Percentiles rank a stretch among this genome's conserved stretches.
phyloP scores from a whole-genome alignment of 2,888 invertebrate species.

The Mellilla xanthometata region DNA sequence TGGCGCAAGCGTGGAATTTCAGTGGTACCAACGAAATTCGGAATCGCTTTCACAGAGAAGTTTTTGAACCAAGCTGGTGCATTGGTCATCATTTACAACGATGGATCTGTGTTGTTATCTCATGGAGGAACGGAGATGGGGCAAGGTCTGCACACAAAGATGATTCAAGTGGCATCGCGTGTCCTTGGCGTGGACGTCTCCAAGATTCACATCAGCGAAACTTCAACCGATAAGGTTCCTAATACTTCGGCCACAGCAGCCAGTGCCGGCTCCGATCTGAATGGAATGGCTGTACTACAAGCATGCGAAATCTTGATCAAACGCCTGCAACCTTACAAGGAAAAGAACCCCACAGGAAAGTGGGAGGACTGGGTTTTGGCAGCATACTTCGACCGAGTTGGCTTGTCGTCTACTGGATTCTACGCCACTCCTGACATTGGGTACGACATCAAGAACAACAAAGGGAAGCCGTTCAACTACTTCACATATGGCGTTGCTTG shows the following conservation, averaged over 20 bases:
- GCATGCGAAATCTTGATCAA: conserved; percentile 90
- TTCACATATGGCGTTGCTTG: conserved; percentile 93
- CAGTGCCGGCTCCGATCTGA: conserved; percentile 93
- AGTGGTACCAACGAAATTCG: conserved; percentile 92
- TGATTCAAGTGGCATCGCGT: conserved; percentile 94
- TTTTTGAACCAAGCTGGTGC: conserved; percentile 94
- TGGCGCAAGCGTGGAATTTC: conserved; percentile 94
- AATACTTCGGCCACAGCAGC: conserved; percentile 96
- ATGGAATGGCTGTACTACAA: conserved; percentile 94
- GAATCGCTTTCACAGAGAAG: conserved; percentile 90
- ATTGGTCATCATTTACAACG: conserved; percentile 91
- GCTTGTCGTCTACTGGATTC: conserved; percentile 92
- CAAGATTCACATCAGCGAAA: conserved; percentile 91
- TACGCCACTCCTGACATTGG: conserved; percentile 89
- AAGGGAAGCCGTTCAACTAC: conserved; percentile 90
- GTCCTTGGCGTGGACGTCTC: conserved; percentile 86
- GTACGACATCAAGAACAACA: conserved; percentile 86
- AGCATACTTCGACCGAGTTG: conserved; percentile 90
- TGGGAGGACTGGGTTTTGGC: conserved; percentile 93
- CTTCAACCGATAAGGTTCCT: conserved; percentile 94
- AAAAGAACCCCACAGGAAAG: conserved; percentile 87
- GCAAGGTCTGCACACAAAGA: conserved; percentile 97
- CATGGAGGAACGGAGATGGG: conserved; percentile 99
- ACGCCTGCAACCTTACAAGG: conserved; percentile 88
- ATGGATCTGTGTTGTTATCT: conserved; percentile 93